Evolutionary conservation across 2,888 invertebrate genomes (phyloP).

Genomic region (Limenitis camilla): DNA sequence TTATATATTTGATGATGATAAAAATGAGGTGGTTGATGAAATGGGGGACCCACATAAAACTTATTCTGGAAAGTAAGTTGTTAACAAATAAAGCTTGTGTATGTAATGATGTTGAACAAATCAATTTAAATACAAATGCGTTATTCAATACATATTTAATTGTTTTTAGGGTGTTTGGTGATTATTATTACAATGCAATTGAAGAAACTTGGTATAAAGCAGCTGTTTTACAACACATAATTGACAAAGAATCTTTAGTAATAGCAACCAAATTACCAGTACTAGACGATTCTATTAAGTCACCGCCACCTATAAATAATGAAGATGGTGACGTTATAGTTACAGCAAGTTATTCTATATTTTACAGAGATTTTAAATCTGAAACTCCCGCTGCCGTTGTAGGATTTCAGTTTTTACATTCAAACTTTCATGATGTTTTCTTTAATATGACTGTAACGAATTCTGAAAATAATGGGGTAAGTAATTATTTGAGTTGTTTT

Average conservation of each 20-base stretch:
- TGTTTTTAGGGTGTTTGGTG: conserved; percentile 80
- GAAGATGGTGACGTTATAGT: conserved; percentile 76
- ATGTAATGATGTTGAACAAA: neutral
- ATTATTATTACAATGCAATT: conserved; percentile 82
- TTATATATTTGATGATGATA: conserved; percentile 77
- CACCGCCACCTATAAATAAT: conserved; percentile 48
- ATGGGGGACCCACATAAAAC: conserved; percentile 44
- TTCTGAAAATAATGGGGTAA: conserved; percentile 43
- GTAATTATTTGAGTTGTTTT: neutral
- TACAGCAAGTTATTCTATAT: conserved; percentile 89
- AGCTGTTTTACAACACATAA: conserved; percentile 88
- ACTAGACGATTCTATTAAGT: conserved; percentile 49
- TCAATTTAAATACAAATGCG: neutral
- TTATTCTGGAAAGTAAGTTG: conserved; percentile 47
- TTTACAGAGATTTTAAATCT: conserved; percentile 82
- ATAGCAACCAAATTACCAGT: conserved; percentile 81
- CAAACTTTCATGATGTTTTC: conserved; percentile 80
- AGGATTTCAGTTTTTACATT: conserved; percentile 88
- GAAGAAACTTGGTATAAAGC: conserved; percentile 95
- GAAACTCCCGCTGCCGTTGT: conserved; percentile 92
- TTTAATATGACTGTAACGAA: conserved; percentile 71
- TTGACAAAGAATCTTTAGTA: conserved; percentile 84
- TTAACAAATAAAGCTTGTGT: neutral
- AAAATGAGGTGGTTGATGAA: conserved; percentile 63
- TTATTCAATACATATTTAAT: neutral